A percentile compares a stretch with the other conserved stretches of the same genome.
Evolutionary conservation across 2,888 invertebrate species (phyloP).

Genomic region (Mimachlamys varia): DNA sequence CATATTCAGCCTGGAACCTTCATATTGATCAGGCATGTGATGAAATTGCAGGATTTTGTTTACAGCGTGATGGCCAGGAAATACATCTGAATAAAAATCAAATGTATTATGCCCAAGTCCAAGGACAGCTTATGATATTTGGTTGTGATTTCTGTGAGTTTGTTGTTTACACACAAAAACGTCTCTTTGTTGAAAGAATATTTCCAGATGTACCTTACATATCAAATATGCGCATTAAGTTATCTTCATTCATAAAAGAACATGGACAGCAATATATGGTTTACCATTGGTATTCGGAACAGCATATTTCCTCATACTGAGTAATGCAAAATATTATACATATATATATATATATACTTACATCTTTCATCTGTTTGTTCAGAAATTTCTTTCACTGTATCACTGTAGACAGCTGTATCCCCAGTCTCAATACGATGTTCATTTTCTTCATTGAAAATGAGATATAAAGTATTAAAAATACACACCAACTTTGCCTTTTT

Average conservation of each 20-base stretch:
- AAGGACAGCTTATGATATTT: constrained; percentile 53
- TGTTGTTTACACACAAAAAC: constrained; percentile 51
- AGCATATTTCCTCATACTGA: no score
- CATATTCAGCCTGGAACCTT: constrained; percentile 50
- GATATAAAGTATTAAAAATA: no score
- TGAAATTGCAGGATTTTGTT: constrained; percentile 39
- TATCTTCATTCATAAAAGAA: constrained; percentile 45
- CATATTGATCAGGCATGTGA: constrained; percentile 44
- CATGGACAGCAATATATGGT: no score
- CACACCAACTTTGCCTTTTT: no score
- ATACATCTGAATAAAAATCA: not conserved
- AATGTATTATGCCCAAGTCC: constrained; percentile 48
- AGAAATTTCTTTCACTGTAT: no score
- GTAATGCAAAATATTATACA: no score
- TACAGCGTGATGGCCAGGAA: not conserved
- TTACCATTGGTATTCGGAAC: no score
- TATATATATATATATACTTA: no score
- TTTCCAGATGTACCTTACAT: constrained; percentile 46
- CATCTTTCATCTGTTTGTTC: no score
- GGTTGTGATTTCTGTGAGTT: constrained; percentile 53
- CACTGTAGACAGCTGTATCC: no score
- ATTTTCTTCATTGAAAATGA: no score
- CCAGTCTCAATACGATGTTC: no score
- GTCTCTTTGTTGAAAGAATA: constrained; percentile 47
- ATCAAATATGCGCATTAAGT: constrained; percentile 43